A percentile compares a stretch with the other conserved stretches of the same genome.
These are phyloP conservation scores for Meda fulgida DNA, from an alignment of 2,797 vertebrate species.

Conservation along the genomic window DNA sequence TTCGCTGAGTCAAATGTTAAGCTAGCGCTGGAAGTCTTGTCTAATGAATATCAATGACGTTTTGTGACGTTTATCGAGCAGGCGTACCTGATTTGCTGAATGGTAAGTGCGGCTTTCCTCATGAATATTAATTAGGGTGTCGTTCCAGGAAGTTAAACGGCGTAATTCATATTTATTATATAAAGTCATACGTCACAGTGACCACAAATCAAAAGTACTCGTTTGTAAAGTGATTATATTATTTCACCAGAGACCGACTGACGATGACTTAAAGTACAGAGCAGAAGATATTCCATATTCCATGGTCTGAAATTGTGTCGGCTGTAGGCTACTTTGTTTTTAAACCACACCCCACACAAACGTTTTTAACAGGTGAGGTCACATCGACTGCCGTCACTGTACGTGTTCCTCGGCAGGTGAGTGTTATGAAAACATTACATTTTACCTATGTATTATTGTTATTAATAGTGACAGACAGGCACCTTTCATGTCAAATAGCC, in stretches of 20 bases:
- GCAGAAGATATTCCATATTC: not conserved
- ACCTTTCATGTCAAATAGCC: not conserved
- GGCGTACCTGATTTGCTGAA: not conserved
- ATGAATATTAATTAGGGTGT: not conserved
- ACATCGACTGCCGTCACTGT: not conserved
- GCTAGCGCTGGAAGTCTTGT: too few species aligned
- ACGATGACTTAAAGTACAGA: not conserved
- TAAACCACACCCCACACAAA: conserved; percentile 14
- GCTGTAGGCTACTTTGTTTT: not conserved
- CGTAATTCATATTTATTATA: not conserved
- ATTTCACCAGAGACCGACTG: not conserved
- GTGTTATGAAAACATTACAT: not conserved
- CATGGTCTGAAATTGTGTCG: not conserved
- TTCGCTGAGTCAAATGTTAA: not conserved
- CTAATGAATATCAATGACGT: not conserved
- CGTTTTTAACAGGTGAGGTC: conserved; percentile 30
- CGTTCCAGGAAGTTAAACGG: not conserved
- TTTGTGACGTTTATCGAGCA: not conserved
- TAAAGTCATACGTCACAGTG: not conserved
- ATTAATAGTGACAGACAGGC: not conserved
- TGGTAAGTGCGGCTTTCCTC: not conserved
- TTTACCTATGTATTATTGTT: not conserved
- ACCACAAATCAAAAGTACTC: not conserved
- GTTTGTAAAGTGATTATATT: not conserved
- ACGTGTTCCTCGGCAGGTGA: conserved; percentile 24